Percentiles rank a stretch among this genome's conserved stretches.
phyloP scores from a whole-genome alignment of 2,888 invertebrate species.

The Chouioia cunea region DNA sequence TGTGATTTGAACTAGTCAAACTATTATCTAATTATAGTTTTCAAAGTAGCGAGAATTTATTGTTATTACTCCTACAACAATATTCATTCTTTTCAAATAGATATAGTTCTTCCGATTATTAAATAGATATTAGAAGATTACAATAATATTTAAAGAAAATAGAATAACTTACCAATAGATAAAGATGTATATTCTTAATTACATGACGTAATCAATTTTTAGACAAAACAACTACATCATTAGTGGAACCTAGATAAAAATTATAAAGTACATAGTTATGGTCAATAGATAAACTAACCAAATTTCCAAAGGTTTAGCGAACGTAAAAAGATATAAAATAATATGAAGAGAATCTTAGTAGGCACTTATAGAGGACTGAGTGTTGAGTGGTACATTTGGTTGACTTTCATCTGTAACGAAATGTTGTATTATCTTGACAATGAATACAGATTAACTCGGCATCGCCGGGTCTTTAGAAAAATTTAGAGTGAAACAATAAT shows the following conservation, averaged over 20 bases:
- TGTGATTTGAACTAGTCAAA: constrained; percentile 44
- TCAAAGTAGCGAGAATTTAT: constrained; percentile 28
- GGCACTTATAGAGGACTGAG: constrained; percentile 44
- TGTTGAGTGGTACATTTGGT: constrained; percentile 45
- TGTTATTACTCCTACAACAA: constrained; percentile 30
- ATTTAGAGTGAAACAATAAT: background rate
- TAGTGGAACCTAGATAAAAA: constrained; percentile 27
- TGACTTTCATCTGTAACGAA: constrained; percentile 43
- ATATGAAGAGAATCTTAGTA: constrained; percentile 34
- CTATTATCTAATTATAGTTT: constrained; percentile 15
- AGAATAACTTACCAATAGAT: constrained; percentile 8
- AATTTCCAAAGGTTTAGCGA: constrained; percentile 23
- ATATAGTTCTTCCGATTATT: constrained; percentile 30
- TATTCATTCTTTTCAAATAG: constrained; percentile 26
- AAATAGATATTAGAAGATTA: constrained; percentile 11
- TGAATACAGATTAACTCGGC: constrained; percentile 38
- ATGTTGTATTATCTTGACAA: constrained; percentile 13
- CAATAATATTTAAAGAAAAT: constrained; percentile 19
- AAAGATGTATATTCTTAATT: constrained; percentile 6
- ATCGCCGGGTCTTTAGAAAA: constrained; percentile 44
- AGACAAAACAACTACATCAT: constrained; percentile 15
- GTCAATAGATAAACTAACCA: constrained; percentile 28
- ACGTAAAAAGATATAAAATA: constrained; percentile 20
- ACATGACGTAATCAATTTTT: background rate
- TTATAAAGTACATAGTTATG: constrained; percentile 28